Percentiles rank a stretch among this genome's conserved stretches.
phyloP scores from a whole-genome alignment of 2,113 vertebrate species.

The Condylura cristata region DNA sequence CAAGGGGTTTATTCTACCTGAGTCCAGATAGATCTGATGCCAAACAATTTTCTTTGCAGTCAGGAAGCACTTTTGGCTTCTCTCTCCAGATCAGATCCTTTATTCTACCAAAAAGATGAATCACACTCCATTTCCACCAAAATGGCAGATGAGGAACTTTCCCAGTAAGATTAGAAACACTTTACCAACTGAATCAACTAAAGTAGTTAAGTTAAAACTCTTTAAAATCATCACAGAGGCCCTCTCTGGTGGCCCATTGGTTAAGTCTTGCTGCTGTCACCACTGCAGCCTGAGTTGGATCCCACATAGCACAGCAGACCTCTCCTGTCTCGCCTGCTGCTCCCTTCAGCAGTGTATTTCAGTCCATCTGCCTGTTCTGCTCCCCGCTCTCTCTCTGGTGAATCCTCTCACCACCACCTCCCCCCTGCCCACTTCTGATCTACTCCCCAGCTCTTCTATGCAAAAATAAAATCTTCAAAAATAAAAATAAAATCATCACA shows the following conservation, averaged over 20 bases:
- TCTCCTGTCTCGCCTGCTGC: too few species aligned
- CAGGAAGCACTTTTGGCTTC: background rate
- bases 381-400: too few species aligned
- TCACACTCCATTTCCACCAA: background rate
- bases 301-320: too few species aligned
- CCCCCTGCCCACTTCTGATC: too few species aligned
- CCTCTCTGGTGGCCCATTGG: too few species aligned
- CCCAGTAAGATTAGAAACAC: background rate
- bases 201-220: background rate
- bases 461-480: too few species aligned
- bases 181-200: background rate
- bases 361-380: too few species aligned
- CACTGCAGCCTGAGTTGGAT: too few species aligned
- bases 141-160: background rate
- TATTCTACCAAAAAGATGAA: background rate
- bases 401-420: too few species aligned
- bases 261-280: too few species aligned
- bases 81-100: background rate
- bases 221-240: background rate
- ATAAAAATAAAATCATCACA: background rate
- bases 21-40: background rate
- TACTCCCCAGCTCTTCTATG: too few species aligned
- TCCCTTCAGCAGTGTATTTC: too few species aligned
- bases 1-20: background rate
- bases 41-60: background rate